A percentile compares a stretch with the other conserved stretches of the same genome.
Conservation (phyloP, 1,140 invertebrate species). For the Dreissena rostriformis region DNA sequence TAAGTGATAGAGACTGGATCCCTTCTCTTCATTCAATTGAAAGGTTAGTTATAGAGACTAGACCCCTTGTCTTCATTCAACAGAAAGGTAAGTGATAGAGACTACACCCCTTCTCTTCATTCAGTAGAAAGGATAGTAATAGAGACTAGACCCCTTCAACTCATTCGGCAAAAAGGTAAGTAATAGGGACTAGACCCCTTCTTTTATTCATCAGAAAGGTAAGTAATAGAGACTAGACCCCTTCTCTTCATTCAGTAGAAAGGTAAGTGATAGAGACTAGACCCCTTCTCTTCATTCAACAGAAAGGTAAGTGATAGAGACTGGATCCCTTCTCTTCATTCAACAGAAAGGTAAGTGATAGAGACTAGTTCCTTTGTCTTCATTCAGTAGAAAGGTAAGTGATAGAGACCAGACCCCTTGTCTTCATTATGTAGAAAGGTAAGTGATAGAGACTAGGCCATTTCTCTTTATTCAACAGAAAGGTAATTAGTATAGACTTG, state of each 20-base stretch:
- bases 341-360: conserved; percentile 77
- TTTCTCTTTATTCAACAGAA: conserved; percentile 81
- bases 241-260: conserved; percentile 81
- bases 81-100: conserved; percentile 77
- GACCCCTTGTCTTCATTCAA: conserved; percentile 83
- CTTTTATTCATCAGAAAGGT: conserved; percentile 80
- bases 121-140: conserved; percentile 78
- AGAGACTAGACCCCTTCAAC: conserved; percentile 83
- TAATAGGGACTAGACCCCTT: conserved; percentile 83
- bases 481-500: conserved; percentile 81
- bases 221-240: conserved; percentile 82
- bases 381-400: conserved; percentile 79
- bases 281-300: conserved; percentile 83
- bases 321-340: conserved; percentile 83
- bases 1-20: conserved; percentile 81
- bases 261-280: conserved; percentile 80
- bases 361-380: conserved; percentile 83
- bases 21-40: conserved; percentile 82
- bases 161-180: conserved; percentile 79
- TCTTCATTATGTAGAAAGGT: conserved; percentile 80
- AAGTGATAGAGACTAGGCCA: conserved; percentile 82
- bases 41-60: conserved; percentile 79
- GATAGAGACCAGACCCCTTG: conserved; percentile 83
- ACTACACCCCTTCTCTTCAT: conserved; percentile 83
- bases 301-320: conserved; percentile 77